Evolutionary conservation across 2,797 vertebrate species (phyloP), one percentile per base, ranked within the genome.

Genomic region (Pyrrhura leucotis): DNA sequence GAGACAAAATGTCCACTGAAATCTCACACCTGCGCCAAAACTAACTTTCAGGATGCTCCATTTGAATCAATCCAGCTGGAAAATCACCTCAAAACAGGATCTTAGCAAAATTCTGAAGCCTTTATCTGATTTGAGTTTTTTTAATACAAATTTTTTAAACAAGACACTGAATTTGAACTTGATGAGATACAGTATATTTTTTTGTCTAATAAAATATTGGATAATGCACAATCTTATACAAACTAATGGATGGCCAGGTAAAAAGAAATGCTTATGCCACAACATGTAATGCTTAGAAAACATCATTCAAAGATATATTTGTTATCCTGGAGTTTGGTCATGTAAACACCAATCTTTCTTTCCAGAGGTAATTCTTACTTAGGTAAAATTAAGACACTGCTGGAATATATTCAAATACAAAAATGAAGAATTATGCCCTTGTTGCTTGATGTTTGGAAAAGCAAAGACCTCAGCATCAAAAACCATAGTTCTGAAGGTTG

Each of bases 11-110:
- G 31, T 78, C 3, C 29, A 82, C 47, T 75, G 42, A 87, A 86
- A 90, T 82, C 31, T 87, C 66, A 48, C 12, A 56, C 35, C 40
- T 85, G 35, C 86, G 80, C 67, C 94, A 95, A 93, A 92, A 85
- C 25, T 76, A 90, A 89, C 81, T 85, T 88, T 67, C 72, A 80
- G 48, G 56, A 91, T 83, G 31, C 77, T 92, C 44, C n/a, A 26
- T 40, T 76, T 74, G 47, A 95, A 79, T 45, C 28, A 90, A 37
- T 13, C 14, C 74, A 89, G 37, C 40, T 88, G 56, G 51, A 85
- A 91, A 94, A 82, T 40, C 59, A 75, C 59, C 65, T 71, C 67
- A 62, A 82, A 88, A 73, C 8, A 59, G 35, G 45, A 85, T 47
- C n/a, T 73, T 37, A 66, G 15, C 56, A 28, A 90, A 94, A 79